A percentile compares a stretch with the other conserved stretches of the same genome.
Conservation (phyloP, 2,113 vertebrate genomes). For the Amblyopsis rosae region DNA sequence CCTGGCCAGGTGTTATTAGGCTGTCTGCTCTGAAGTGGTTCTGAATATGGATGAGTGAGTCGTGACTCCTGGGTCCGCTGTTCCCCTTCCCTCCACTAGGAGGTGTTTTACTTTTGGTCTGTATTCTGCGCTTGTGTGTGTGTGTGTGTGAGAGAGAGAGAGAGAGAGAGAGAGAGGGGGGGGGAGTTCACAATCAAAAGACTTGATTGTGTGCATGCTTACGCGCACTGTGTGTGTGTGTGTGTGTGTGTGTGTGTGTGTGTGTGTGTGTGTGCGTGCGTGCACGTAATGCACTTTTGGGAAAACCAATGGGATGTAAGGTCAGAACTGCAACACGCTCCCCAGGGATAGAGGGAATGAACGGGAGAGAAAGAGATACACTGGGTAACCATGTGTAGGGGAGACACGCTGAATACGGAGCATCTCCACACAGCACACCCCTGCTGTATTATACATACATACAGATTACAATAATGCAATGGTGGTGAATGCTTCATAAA, state of each 20-base stretch:
- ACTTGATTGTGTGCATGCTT: neutral
- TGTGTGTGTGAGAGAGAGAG: neutral
- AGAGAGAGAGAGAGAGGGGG: neutral
- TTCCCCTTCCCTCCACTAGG: constrained; percentile 10
- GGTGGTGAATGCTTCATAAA: no score
- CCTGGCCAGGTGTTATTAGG: constrained; percentile 54
- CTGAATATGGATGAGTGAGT: constrained; percentile 71
- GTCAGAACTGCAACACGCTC: no score
- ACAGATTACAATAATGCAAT: no score
- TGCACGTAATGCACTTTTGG: neutral
- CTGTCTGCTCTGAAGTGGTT: constrained; percentile 44
- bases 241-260: neutral
- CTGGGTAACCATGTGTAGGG: no score
- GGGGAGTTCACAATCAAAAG: no score
- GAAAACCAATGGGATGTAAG: no score
- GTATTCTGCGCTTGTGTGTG: constrained; percentile 1
- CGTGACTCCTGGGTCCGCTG: constrained; percentile 57
- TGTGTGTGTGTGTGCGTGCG: neutral
- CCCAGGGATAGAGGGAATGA: no score
- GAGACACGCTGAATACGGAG: no score
- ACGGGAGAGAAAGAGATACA: no score
- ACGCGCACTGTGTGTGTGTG: no score
- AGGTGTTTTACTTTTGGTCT: neutral
- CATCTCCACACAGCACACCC: no score
- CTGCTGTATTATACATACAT: no score